These are phyloP conservation scores for Conopomorpha cramerella DNA, from an alignment of 1,140 invertebrate genomes.

Conservation along the genomic window DNA sequence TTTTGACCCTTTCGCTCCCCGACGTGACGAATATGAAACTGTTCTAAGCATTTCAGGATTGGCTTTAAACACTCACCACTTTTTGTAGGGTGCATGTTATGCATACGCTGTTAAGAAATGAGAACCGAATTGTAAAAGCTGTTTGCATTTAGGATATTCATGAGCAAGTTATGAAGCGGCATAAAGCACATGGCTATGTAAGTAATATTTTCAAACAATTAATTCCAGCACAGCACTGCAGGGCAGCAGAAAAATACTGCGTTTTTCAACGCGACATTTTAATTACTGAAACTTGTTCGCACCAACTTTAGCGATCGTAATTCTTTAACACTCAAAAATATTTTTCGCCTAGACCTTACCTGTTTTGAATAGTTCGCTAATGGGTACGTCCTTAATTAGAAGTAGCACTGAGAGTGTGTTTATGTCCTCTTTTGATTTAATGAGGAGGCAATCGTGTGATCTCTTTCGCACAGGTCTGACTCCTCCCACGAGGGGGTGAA, in stretches of 20 bases:
- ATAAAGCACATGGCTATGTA: too few relatives aligned
- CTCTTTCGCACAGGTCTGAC: constrained; percentile 49
- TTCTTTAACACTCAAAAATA: constrained; percentile 30
- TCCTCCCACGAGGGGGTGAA: constrained; percentile 50
- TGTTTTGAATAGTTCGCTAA: constrained; percentile 58
- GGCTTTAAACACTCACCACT: too few relatives aligned
- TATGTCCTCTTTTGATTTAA: constrained; percentile 52
- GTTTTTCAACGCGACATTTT: too few relatives aligned
- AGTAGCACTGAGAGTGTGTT: constrained; percentile 39
- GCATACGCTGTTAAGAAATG: too few relatives aligned
- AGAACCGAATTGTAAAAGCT: too few relatives aligned
- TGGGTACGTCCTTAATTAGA: constrained; percentile 58
- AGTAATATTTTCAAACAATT: too few relatives aligned
- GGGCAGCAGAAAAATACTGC: too few relatives aligned
- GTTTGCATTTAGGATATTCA: too few relatives aligned
- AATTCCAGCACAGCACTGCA: too few relatives aligned
- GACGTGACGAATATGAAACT: constrained; percentile 34
- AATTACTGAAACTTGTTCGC: constrained; percentile 13
- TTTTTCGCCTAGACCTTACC: constrained; percentile 37
- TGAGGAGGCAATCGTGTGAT: constrained; percentile 47
- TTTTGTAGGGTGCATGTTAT: too few relatives aligned
- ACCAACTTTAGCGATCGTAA: constrained; percentile 17
- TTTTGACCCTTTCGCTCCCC: constrained; percentile 27
- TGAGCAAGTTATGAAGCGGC: too few relatives aligned
- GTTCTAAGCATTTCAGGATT: too few relatives aligned